These are phyloP conservation scores for Xenopus tropicalis DNA, from an alignment of 2,113 vertebrate species.

Conservation along the genomic window DNA sequence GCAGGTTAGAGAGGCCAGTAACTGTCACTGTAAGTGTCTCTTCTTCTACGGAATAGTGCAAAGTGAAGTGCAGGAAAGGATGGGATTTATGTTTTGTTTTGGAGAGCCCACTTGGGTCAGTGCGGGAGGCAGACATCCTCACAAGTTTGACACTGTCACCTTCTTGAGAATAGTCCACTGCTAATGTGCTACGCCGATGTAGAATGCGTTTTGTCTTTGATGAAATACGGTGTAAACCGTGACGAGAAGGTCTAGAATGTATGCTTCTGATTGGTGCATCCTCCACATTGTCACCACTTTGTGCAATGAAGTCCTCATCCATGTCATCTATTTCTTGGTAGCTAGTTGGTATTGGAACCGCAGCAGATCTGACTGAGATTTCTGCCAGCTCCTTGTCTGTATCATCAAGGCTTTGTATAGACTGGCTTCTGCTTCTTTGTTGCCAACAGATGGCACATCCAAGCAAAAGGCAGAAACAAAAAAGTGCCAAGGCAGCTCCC, in stretches of 20 bases:
- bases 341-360: slow-evolving; percentile 60
- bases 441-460: slow-evolving; percentile 68
- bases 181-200: slow-evolving; percentile 52
- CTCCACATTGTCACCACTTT: slow-evolving; percentile 34
- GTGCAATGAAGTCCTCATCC: slow-evolving; percentile 61
- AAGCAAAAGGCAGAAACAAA: slow-evolving; percentile 71
- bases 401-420: background rate
- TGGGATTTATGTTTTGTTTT: slow-evolving; percentile 41
- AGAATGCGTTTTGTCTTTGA: slow-evolving; percentile 52
- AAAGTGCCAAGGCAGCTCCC: slow-evolving; percentile 62
- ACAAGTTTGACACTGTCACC: slow-evolving; percentile 36
- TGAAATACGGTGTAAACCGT: slow-evolving; percentile 55
- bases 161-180: slow-evolving; percentile 39
- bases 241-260: slow-evolving; percentile 55
- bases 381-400: slow-evolving; percentile 49
- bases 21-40: slow-evolving; percentile 62
- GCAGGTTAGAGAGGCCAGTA: slow-evolving; percentile 61
- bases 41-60: slow-evolving; percentile 58
- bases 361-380: slow-evolving; percentile 30
- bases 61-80: slow-evolving; percentile 62
- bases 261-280: slow-evolving; percentile 50
- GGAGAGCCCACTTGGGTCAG: slow-evolving; percentile 50
- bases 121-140: background rate
- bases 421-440: slow-evolving; percentile 43
- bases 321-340: slow-evolving; percentile 58